Percentiles rank a stretch among this genome's conserved stretches.
These are phyloP conservation scores for Syrphus vitripennis DNA, from an alignment of 2,888 invertebrate species.

Conservation along the genomic window DNA sequence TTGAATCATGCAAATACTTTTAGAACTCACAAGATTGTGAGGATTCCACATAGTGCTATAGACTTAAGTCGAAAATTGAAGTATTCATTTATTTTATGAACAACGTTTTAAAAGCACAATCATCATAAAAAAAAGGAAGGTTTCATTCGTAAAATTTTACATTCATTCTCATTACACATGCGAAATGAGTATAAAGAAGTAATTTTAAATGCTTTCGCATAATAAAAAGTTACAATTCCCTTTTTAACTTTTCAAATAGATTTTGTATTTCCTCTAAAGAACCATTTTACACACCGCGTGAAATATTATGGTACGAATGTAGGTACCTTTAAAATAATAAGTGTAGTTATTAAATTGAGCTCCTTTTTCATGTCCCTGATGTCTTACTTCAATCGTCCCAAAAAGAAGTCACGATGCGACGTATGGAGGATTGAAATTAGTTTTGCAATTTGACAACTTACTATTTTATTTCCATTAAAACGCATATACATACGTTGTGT, in stretches of 20 bases:
- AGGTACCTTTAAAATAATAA: neutral
- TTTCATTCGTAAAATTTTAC: neutral
- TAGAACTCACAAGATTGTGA: neutral
- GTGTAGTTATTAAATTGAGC: neutral
- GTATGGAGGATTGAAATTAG: neutral
- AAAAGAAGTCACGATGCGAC: neutral
- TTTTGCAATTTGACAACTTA: neutral
- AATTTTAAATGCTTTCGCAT: neutral
- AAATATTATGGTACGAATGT: neutral
- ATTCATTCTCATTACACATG: neutral
- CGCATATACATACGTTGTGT: neutral
- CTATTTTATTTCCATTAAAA: neutral
- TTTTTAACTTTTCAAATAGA: neutral
- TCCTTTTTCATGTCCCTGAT: neutral
- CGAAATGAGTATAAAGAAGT: constrained; percentile 1
- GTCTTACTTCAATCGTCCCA: neutral
- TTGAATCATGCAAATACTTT: neutral
- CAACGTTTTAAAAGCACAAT: neutral
- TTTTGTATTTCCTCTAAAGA: neutral
- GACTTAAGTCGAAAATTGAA: neutral
- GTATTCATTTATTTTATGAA: neutral
- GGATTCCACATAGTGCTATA: neutral
- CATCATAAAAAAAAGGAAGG: constrained; percentile 18
- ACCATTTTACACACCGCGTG: neutral
- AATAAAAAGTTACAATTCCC: neutral